Percentiles rank a stretch among this genome's conserved stretches.
Evolutionary conservation across 2,113 vertebrate species (phyloP).

Genomic region (Neodon shergylaensis): DNA sequence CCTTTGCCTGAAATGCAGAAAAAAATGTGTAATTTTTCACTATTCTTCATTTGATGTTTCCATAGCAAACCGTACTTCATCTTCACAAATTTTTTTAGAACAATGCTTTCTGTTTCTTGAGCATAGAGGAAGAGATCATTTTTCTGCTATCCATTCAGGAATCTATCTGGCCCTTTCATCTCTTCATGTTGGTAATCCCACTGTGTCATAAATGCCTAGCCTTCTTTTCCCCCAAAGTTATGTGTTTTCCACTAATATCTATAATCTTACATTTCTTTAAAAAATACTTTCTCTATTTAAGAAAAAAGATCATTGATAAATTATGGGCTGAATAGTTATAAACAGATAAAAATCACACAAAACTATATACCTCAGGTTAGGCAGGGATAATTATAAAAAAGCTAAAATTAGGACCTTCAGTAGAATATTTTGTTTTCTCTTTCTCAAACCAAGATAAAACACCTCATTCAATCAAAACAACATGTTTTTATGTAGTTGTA

Average conservation of each 20-base stretch:
- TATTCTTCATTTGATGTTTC: background rate
- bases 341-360: background rate
- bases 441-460: background rate
- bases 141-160: background rate
- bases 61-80: background rate
- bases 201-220: background rate
- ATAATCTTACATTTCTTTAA: background rate
- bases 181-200: background rate
- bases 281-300: background rate
- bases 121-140: background rate
- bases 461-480: background rate
- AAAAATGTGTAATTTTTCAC: background rate
- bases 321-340: background rate
- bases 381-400: background rate
- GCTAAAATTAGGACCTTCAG: background rate
- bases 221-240: background rate
- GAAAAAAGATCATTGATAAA: background rate
- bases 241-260: background rate
- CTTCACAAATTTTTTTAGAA: background rate
- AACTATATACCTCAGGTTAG: background rate
- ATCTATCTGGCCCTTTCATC: background rate
- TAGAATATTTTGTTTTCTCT: background rate
- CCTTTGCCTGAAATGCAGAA: background rate
- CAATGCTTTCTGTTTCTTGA: background rate
- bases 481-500: background rate